Evolutionary conservation across 2,113 vertebrate genomes (phyloP), one percentile per base, ranked within the genome.

Genomic region (Corynorhinus townsendii): DNA sequence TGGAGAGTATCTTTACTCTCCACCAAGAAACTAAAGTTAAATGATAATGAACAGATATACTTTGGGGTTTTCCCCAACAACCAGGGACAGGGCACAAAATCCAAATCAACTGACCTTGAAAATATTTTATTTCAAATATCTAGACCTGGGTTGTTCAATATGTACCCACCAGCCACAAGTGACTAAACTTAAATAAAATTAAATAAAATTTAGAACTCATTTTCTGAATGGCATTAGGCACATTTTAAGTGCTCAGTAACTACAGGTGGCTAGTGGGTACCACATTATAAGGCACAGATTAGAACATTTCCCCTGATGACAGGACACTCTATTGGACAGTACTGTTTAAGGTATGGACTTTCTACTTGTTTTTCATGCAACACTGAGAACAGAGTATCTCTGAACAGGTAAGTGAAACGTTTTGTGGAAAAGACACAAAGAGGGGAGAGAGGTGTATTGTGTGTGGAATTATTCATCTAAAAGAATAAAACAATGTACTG

Each of bases 21-120:
- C 11, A 68, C 22, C 71, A 94, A 94, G n/a, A 93, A 96, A 89
- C 20, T 76, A 59, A 93, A 89, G 20, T 73, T 64, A 92, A 86
- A 83, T 24, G 26, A 12, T 59, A 84, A 84, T 93, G n/a, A 91
- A 82, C n/a, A 86, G 45, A 20, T 54, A 33, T 9, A 22, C 43
- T 85, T 38, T 26, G 17, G 7, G 6, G 10, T 19, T 66, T 17
- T 14, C 43, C 7, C 2, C 12, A 38, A 3, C 26, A 15, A 43
- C 30, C 6, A 22, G 33, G 8, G 9, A 40, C 12, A 76, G 38
- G 22, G n/a, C 16, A 76, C 6, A 86, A 81, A 89, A 22, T 73
- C 28, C 89, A 93, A 75, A 89, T 35, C 26, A 75, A 24, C 24
- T 84, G 81, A 79, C 20, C 14, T 54, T 77, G 73, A 94, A 92